These are phyloP conservation scores for Argentina silus DNA, from an alignment of 2,797 vertebrate genomes.

Conservation along the genomic window DNA sequence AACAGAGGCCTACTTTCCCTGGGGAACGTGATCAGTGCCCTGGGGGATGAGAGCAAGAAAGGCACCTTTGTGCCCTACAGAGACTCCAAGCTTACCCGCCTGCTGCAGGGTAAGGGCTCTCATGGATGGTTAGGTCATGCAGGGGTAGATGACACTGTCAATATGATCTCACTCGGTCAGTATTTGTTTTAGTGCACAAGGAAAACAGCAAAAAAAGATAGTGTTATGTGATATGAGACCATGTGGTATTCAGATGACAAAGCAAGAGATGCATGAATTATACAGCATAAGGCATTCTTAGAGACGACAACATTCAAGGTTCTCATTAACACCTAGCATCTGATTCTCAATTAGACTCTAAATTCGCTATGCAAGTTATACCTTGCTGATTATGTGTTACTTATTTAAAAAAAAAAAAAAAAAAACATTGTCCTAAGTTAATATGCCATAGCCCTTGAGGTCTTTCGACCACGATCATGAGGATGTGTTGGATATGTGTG, in stretches of 20 bases:
- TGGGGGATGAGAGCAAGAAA: slow-evolving; percentile 90
- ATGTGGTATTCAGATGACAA: background rate
- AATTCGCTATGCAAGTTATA: too few relatives aligned
- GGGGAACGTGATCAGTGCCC: slow-evolving; percentile 88
- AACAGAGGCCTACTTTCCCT: slow-evolving; percentile 92
- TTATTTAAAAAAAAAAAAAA: background rate
- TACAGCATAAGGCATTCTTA: background rate
- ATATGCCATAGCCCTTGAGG: too few relatives aligned
- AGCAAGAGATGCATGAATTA: background rate
- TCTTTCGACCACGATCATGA: background rate
- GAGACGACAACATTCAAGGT: too few relatives aligned
- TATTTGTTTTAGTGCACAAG: background rate
- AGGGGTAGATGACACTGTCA: background rate
- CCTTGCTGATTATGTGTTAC: background rate
- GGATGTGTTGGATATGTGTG: background rate
- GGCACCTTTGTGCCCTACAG: slow-evolving; percentile 88
- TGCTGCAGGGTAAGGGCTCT: slow-evolving; percentile 82
- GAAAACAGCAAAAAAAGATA: background rate
- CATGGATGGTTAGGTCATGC: background rate
- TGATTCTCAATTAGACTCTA: too few relatives aligned
- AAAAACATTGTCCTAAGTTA: too few relatives aligned
- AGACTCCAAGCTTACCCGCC: slow-evolving; percentile 89
- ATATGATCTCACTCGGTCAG: background rate
- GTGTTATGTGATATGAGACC: background rate
- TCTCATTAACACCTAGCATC: too few relatives aligned